These are phyloP conservation scores for Sinotaia quadrata DNA, from an alignment of 2,888 invertebrate species.

Conservation along the genomic window DNA sequence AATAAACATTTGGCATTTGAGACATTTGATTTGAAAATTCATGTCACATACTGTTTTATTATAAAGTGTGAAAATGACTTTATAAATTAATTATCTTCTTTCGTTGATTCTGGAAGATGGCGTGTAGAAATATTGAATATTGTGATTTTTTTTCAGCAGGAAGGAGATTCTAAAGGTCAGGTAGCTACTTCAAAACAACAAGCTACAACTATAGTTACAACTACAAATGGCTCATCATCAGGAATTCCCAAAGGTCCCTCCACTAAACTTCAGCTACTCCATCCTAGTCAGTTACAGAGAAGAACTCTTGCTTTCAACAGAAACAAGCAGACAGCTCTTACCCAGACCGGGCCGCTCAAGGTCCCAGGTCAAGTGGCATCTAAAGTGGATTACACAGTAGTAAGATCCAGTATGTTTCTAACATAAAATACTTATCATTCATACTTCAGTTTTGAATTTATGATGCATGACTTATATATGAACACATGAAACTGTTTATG, in stretches of 20 bases:
- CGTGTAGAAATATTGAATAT: too few relatives aligned
- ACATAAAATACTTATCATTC: too few relatives aligned
- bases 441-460: too few relatives aligned
- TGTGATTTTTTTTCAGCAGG: not conserved
- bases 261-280: conserved; percentile 45
- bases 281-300: conserved; percentile 43
- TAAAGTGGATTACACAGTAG: conserved; percentile 15
- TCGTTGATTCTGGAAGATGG: too few relatives aligned
- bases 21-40: too few relatives aligned
- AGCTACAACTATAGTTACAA: not conserved
- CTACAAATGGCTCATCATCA: not conserved
- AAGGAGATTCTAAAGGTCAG: not conserved
- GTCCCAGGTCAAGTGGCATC: not conserved
- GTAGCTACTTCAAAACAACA: conserved; percentile 7
- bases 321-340: conserved; percentile 35
- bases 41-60: too few relatives aligned
- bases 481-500: too few relatives aligned
- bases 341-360: conserved; percentile 11
- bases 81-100: too few relatives aligned
- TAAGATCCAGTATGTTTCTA: conserved; percentile 15
- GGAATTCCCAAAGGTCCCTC: conserved; percentile 32
- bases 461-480: too few relatives aligned
- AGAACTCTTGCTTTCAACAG: conserved; percentile 23
- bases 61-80: too few relatives aligned
- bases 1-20: too few relatives aligned